Percentiles rank a stretch among this genome's conserved stretches.
Conservation (phyloP, 1,140 invertebrate genomes). For the Drosophila mayri region DNA sequence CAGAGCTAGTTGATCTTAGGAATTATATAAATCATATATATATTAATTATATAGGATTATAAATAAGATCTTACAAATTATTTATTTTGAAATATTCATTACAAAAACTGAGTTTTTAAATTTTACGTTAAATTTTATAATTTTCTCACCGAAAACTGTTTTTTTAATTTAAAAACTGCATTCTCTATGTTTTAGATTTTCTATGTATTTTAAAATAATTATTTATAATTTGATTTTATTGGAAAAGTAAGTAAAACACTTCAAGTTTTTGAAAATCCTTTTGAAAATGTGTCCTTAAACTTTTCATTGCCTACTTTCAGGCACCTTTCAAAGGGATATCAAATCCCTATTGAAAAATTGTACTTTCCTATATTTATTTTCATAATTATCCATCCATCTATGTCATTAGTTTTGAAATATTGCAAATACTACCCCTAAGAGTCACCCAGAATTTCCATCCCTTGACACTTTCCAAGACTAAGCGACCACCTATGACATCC, state of each 20-base stretch:
- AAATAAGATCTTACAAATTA: background rate
- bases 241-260: background rate
- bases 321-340: background rate
- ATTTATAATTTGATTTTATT: background rate
- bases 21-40: background rate
- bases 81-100: background rate
- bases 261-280: background rate
- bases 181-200: background rate
- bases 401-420: background rate
- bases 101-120: no score
- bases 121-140: no score
- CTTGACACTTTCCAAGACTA: conserved; percentile 37
- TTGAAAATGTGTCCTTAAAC: background rate
- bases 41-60: background rate
- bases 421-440: conserved; percentile 10
- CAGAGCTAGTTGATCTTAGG: background rate
- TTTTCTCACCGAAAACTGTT: no score
- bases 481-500: conserved; percentile 44
- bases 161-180: background rate
- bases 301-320: background rate
- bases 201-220: background rate
- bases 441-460: background rate
- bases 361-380: background rate
- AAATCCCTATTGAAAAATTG: background rate
- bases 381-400: background rate